Conservation (phyloP, 2,888 invertebrate genomes). For the Copidosoma aretas region DNA sequence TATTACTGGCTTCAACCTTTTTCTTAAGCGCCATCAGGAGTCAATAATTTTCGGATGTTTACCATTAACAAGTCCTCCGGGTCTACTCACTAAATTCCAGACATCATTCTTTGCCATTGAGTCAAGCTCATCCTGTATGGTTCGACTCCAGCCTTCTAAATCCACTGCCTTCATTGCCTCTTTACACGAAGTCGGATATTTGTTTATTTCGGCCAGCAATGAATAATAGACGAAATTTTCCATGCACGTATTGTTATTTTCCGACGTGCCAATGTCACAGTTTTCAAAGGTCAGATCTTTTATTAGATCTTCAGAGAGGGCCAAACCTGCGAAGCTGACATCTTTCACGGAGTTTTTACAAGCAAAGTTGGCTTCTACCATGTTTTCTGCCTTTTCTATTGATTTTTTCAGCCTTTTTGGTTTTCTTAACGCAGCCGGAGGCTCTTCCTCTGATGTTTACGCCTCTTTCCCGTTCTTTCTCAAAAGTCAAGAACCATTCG, state of each 20-base stretch:
- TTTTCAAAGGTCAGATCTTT: neutral
- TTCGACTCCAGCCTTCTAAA: neutral
- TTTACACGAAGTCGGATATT: neutral
- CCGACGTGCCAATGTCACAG: neutral
- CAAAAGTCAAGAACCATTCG: neutral
- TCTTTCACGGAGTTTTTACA: neutral
- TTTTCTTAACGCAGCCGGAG: neutral
- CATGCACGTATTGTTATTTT: neutral
- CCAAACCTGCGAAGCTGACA: neutral
- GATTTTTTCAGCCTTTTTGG: too few species aligned
- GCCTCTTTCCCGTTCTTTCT: neutral
- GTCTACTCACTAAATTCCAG: too few species aligned
- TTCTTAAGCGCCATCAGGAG: neutral
- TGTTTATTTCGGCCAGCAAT: neutral
- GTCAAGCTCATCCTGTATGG: constrained; percentile 48
- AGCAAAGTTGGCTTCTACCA: too few species aligned
- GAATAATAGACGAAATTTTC: neutral
- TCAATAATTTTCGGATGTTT: too few species aligned
- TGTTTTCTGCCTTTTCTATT: too few species aligned
- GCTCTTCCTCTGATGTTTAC: neutral
- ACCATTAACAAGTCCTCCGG: neutral
- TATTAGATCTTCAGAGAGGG: neutral
- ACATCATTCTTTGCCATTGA: neutral
- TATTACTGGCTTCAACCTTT: neutral
- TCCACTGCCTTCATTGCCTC: neutral